Evolutionary conservation across 2,888 invertebrate genomes (phyloP).

Genomic region (Mantis religiosa): DNA sequence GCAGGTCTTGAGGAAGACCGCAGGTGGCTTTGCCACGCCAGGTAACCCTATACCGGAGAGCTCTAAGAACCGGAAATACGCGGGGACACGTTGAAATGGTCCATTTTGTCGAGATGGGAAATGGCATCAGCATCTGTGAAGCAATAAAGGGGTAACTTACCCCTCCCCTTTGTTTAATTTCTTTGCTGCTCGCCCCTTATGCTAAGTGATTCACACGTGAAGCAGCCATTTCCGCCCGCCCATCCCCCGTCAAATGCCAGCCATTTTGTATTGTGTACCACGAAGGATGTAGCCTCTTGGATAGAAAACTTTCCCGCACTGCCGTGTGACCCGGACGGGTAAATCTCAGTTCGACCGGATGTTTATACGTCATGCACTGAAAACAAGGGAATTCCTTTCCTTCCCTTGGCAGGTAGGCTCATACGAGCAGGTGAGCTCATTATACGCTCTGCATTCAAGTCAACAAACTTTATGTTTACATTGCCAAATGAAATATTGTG

Average conservation of each 20-base stretch:
- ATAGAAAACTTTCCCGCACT: not conserved
- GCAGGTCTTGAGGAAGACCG: not conserved
- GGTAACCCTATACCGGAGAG: not conserved
- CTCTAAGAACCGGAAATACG: not conserved
- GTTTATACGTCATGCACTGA: not conserved
- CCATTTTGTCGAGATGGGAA: conserved; percentile 3
- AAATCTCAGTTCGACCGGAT: not conserved
- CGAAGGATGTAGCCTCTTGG: not conserved
- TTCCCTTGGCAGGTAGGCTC: not conserved
- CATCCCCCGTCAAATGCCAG: not conserved
- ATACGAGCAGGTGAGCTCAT: not conserved
- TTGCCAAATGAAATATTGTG: too few species aligned
- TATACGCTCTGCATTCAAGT: not conserved
- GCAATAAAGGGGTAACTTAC: not conserved
- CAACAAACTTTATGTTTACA: too few species aligned
- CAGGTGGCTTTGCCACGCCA: not conserved
- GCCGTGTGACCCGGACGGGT: not conserved
- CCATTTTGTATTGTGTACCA: not conserved
- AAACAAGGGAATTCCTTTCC: not conserved
- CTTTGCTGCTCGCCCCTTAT: not conserved
- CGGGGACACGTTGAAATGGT: not conserved
- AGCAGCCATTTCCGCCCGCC: not conserved
- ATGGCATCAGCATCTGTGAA: not conserved
- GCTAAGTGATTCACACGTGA: not conserved
- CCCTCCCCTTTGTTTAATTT: not conserved